These are phyloP conservation scores for Corapipo altera DNA, from an alignment of 2,113 vertebrate genomes.

Conservation along the genomic window DNA sequence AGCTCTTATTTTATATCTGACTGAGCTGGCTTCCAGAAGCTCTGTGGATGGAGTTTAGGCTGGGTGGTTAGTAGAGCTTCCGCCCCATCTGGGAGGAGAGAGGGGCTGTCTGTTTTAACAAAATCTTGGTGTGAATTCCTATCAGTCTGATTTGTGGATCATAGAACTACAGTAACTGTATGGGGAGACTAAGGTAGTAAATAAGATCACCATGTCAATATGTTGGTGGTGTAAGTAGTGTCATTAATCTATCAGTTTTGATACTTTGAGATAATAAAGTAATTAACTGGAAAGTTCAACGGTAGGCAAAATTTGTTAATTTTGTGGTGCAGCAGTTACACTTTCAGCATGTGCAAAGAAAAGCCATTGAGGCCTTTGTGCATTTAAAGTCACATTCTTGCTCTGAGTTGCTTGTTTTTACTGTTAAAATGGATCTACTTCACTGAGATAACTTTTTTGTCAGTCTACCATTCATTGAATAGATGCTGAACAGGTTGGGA, in stretches of 20 bases:
- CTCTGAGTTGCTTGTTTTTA: not conserved
- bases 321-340: not conserved
- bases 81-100: accelerated
- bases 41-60: not conserved
- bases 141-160: not conserved
- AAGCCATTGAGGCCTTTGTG: not conserved
- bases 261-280: not conserved
- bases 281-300: not conserved
- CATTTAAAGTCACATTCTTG: not conserved
- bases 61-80: not conserved
- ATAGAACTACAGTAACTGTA: not conserved
- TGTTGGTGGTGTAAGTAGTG: not conserved
- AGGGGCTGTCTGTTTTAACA: not conserved
- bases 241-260: not conserved
- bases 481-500: not conserved
- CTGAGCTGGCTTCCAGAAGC: not conserved
- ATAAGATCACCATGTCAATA: not conserved
- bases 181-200: not conserved
- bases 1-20: not conserved
- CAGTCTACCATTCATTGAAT: not conserved
- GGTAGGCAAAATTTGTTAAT: not conserved
- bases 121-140: not conserved
- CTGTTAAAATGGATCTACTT: not conserved
- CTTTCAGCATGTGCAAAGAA: not conserved
- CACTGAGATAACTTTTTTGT: not conserved